Conservation (phyloP, 2,113 vertebrate species). For the Hippocampus barbouri region DNA sequence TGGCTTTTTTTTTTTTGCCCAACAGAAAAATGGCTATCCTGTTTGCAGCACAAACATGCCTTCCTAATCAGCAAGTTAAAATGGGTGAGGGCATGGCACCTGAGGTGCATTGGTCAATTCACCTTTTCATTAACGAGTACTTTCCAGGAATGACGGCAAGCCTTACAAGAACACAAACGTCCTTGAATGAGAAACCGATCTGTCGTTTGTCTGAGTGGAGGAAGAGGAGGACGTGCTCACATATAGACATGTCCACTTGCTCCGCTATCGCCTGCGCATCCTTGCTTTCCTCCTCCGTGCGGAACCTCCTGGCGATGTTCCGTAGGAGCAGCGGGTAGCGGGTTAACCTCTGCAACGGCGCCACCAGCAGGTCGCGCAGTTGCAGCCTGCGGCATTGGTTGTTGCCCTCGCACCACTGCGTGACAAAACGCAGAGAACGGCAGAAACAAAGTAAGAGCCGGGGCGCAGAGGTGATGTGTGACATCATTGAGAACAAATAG, state of each 20-base stretch:
- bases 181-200: not conserved
- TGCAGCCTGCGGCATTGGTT: conserved; percentile 78
- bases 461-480: not conserved
- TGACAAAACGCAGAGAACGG: not conserved
- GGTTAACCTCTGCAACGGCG: conserved; percentile 80
- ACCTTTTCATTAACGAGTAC: not conserved
- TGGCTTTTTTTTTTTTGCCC: not conserved
- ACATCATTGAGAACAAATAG: not conserved
- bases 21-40: no score
- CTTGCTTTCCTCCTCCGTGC: conserved; percentile 61
- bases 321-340: conserved; percentile 82
- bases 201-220: not conserved
- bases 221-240: conserved; percentile 66
- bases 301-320: conserved; percentile 81
- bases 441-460: not conserved
- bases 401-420: conserved; percentile 85
- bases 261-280: conserved; percentile 76
- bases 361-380: conserved; percentile 82
- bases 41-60: no score
- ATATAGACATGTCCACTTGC: conserved; percentile 82
- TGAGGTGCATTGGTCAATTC: not conserved
- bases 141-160: not conserved
- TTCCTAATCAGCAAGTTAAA: not conserved
- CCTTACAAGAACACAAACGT: not conserved
- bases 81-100: not conserved